A percentile compares a stretch with the other conserved stretches of the same genome.
These are phyloP conservation scores for Pseudomyrmex cubaensis DNA, from an alignment of 1,140 invertebrate species.

Conservation along the genomic window DNA sequence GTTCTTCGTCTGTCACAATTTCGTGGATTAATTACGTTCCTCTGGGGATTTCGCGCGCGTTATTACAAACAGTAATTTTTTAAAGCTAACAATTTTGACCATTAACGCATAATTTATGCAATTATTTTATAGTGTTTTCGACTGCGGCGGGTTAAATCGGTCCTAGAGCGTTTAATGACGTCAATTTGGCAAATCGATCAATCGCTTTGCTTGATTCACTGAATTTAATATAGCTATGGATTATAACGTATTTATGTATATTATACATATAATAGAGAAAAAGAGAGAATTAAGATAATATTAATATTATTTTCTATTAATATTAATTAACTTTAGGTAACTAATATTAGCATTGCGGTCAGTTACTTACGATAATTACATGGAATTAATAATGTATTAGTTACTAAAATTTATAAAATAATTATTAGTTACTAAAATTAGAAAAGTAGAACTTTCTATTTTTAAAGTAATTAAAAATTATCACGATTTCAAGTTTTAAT, in stretches of 20 bases:
- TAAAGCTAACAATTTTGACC: background rate
- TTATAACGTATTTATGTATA: no score
- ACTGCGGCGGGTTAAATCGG: no score
- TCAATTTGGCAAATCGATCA: no score
- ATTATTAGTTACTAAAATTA: background rate
- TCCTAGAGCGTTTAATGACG: no score
- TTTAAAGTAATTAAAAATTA: background rate
- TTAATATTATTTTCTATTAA: background rate
- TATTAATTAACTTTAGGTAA: background rate
- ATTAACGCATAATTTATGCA: background rate
- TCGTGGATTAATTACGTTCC: background rate
- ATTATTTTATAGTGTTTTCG: background rate
- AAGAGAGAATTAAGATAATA: no score
- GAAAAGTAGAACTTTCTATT: background rate
- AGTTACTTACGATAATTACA: constrained; percentile 5
- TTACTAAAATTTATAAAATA: background rate
- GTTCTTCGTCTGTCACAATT: background rate
- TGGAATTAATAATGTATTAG: constrained; percentile 3
- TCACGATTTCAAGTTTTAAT: background rate
- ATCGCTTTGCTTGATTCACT: no score
- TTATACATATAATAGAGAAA: no score
- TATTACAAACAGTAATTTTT: background rate
- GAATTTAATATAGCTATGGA: no score
- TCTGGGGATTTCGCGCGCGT: background rate
- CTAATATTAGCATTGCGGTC: background rate